These are phyloP conservation scores for Sorex maritimensis DNA, from an alignment of 2,797 vertebrate genomes.

Conservation along the genomic window DNA sequence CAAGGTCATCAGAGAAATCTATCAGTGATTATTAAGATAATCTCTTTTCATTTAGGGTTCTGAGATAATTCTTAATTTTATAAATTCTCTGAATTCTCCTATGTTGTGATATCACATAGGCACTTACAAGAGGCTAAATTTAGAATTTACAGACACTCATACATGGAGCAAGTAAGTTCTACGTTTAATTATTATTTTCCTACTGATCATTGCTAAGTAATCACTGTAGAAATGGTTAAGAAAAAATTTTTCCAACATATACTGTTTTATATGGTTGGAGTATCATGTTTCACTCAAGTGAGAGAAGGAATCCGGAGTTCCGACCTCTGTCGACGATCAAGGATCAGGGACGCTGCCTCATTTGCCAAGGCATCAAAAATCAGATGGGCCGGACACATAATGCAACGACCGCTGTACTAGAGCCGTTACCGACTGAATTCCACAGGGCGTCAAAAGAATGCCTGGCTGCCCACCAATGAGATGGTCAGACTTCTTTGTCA, in stretches of 20 bases:
- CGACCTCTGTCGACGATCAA: too few species aligned
- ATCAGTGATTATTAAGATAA: neutral
- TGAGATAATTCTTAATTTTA: neutral
- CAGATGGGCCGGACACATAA: too few species aligned
- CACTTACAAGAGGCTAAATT: neutral
- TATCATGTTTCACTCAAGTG: too few species aligned
- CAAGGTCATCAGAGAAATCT: neutral
- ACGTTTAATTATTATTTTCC: slow-evolving; percentile 31
- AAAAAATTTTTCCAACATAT: neutral
- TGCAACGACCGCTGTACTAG: too few species aligned
- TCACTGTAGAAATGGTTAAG: neutral
- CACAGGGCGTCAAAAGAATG: too few species aligned
- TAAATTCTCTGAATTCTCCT: slow-evolving; percentile 28
- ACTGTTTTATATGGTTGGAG: too few species aligned
- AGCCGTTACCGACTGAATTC: too few species aligned
- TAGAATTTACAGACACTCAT: neutral
- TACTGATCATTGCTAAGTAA: neutral
- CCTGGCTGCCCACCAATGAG: too few species aligned
- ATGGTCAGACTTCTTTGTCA: too few species aligned
- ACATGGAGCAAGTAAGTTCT: slow-evolving; percentile 1
- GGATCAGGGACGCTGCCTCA: too few species aligned
- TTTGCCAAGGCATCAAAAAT: too few species aligned
- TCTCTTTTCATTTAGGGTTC: neutral
- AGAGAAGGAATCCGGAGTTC: too few species aligned
- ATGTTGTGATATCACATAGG: neutral